A percentile compares a stretch with the other conserved stretches of the same genome.
Conservation (phyloP, 37 sponge, comb jelly and placozoan genomes). For the Beroe forskalii region DNA sequence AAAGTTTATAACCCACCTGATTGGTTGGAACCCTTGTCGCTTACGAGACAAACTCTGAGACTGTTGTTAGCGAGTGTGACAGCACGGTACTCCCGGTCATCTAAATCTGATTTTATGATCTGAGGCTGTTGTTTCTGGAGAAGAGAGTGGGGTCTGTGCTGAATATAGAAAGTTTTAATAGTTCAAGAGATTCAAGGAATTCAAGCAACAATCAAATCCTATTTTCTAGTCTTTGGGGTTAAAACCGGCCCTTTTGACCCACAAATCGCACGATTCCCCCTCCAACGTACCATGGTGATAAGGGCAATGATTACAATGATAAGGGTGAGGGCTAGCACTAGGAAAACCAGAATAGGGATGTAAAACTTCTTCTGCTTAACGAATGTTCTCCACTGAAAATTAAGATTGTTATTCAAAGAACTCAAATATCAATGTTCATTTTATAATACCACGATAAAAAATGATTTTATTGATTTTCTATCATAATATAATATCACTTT, state of each 20-base stretch:
- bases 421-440: background rate
- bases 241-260: no score
- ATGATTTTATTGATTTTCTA: no score
- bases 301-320: background rate
- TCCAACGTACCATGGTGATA: background rate
- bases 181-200: background rate
- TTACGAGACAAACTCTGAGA: background rate
- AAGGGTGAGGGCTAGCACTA: background rate
- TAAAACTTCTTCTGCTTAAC: background rate
- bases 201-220: background rate
- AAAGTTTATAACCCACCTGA: no score
- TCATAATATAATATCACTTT: no score
- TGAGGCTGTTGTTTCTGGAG: background rate
- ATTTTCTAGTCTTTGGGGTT: no score
- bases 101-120: constrained; percentile 6
- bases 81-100: constrained; percentile 17
- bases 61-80: background rate
- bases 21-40: no score
- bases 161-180: background rate
- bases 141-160: background rate
- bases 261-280: no score
- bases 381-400: constrained; percentile 5
- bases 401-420: no score
- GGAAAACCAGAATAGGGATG: background rate
- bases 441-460: no score